phyloP scores from a whole-genome alignment of 2,888 invertebrate genomes.

The Sminthurinus aureus region DNA sequence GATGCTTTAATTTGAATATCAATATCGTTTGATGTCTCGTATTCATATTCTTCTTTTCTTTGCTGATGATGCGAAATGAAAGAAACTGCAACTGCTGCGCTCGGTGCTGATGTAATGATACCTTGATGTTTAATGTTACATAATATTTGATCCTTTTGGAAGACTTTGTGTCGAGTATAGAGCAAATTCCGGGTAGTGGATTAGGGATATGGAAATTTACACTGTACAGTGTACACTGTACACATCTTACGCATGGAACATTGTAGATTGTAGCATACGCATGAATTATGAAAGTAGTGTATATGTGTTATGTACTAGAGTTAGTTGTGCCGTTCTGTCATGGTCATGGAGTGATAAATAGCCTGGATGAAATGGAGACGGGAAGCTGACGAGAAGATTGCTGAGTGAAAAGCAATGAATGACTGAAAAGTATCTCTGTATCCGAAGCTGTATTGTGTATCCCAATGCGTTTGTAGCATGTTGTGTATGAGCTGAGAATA shows the following conservation, averaged over 20 bases:
- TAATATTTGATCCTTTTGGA: too few species aligned
- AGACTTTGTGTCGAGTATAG: not conserved
- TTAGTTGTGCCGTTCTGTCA: slow-evolving; percentile 1
- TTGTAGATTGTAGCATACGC: not conserved
- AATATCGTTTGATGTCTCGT: too few species aligned
- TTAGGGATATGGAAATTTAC: not conserved
- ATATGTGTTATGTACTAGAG: not conserved
- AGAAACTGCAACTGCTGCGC: not conserved
- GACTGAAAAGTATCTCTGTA: not conserved
- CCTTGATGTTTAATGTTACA: too few species aligned
- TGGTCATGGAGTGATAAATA: slow-evolving; percentile 32
- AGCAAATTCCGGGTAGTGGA: not conserved
- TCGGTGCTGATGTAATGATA: not conserved
- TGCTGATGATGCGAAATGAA: not conserved
- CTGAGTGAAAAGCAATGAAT: slow-evolving; percentile 32
- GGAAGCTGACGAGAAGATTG: slow-evolving; percentile 13
- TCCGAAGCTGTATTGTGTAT: too few species aligned
- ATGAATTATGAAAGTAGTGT: not conserved
- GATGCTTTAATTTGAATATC: too few species aligned
- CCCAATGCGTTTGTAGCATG: too few species aligned
- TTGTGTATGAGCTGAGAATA: too few species aligned
- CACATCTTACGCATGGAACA: not conserved
- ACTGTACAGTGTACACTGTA: too few species aligned
- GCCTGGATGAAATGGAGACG: slow-evolving; percentile 33
- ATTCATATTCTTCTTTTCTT: too few species aligned